Base-by-base conservation (phyloP, 2,797 vertebrate genomes). In the Gila robusta region DNA sequence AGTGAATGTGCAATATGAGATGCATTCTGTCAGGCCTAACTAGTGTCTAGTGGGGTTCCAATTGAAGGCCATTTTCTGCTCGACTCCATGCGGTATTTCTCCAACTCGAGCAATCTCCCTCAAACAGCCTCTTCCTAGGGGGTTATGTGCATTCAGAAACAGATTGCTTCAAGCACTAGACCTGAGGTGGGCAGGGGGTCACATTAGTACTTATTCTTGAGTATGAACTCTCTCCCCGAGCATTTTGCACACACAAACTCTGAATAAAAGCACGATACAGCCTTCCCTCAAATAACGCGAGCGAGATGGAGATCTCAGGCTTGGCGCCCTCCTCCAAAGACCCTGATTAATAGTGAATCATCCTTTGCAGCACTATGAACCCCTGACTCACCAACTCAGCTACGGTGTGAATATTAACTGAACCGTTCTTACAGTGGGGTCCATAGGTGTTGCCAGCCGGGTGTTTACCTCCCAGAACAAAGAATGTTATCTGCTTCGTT, bases 21-120 rank as follows among this genome's bases (percentile, higher is more conserved):
- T 67, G 70, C 39, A 62, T 74, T 81, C 78, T 37, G 78, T 64
- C 86, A 79, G 81, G 19, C 76, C 67, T 84, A 79, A 83, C 81
- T 74, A 72, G 67, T 72, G 67, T 59, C 47, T 80, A 54, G 59
- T 73, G 66, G 82, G 78, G 59, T 84, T 69, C 77, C 78, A 84
- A 86, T 86, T 86, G 54, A 83, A 85, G 78, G 85, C 82, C 64
- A 81, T 87, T 89, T 86, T 79, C 74, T 88, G 69, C 82, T 78
- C 44, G 59, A 76, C 70, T 86, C 59, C 39, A 67, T 72, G 79
- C 72, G 59, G 78, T 66, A 70, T 66, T 49, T 83, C 86, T 66
- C 21, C 66, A 78, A 81, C 21, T 74, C 62, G 0, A 83, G 28
- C 71, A 83, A 85, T 81, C 84, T 83, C 41, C 69, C 72, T 81